Conservation (phyloP, 2,888 invertebrate genomes). For the Polydesmus complanatus region DNA sequence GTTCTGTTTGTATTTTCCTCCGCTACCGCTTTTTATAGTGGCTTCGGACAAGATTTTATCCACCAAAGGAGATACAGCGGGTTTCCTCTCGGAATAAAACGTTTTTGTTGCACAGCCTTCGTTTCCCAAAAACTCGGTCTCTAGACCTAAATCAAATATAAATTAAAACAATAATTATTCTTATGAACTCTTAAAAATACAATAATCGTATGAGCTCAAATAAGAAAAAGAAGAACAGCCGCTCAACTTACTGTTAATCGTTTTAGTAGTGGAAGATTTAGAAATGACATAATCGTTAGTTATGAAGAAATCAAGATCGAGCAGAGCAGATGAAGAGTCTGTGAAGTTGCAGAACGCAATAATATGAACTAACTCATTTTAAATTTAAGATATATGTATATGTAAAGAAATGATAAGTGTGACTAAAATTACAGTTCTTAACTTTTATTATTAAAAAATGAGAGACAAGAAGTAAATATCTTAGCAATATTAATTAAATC, state of each 20-base stretch:
- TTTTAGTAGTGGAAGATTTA: constrained; percentile 6
- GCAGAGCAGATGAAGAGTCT: constrained; percentile 20
- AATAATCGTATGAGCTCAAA: no score
- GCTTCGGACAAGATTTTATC: constrained; percentile 28
- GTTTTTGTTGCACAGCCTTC: background rate
- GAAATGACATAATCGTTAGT: constrained; percentile 16
- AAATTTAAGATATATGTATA: background rate
- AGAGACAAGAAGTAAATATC: background rate
- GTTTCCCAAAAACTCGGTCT: constrained; percentile 10
- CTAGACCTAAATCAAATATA: constrained; percentile 7
- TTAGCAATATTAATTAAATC: constrained; percentile 7
- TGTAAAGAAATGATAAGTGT: background rate
- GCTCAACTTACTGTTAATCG: constrained; percentile 18
- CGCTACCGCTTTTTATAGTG: background rate
- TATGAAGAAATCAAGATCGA: constrained; percentile 27
- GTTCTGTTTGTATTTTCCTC: constrained; percentile 15
- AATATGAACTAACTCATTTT: background rate
- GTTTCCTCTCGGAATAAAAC: background rate
- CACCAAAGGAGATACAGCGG: constrained; percentile 24
- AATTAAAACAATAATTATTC: background rate
- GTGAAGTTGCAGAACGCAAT: background rate
- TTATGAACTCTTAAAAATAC: no score
- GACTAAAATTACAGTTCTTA: background rate
- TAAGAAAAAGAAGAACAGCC: background rate
- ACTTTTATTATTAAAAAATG: background rate